Conservation (phyloP, 2,113 vertebrate genomes). For the Potamarius usumacintae region DNA sequence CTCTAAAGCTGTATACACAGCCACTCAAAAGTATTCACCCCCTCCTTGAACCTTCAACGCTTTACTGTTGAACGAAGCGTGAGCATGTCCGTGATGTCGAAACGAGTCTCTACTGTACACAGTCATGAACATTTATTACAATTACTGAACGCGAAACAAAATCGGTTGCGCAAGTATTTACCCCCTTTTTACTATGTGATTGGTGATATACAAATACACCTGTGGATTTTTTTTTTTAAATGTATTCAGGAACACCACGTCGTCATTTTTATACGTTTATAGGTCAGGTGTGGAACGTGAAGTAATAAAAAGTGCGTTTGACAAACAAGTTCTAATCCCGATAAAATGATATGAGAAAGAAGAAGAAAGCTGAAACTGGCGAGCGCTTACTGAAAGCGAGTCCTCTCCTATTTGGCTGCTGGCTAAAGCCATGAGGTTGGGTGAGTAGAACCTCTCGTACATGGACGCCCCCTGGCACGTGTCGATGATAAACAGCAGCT, state of each 20-base stretch:
- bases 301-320: too few species aligned
- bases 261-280: too few species aligned
- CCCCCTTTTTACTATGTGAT: neutral
- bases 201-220: too few species aligned
- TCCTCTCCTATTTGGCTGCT: conserved; percentile 98
- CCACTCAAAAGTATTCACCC: neutral
- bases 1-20: neutral
- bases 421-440: conserved; percentile 94
- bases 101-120: neutral
- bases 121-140: neutral
- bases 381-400: conserved; percentile 88
- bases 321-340: too few species aligned
- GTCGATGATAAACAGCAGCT: conserved; percentile 96
- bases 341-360: too few species aligned
- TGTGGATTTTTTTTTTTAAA: too few species aligned
- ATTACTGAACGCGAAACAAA: neutral
- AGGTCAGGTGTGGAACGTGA: too few species aligned
- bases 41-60: neutral
- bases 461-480: conserved; percentile 98
- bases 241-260: too few species aligned
- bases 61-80: neutral
- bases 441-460: conserved; percentile 98
- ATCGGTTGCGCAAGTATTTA: neutral
- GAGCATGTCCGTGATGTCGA: neutral
- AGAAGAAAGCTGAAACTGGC: too few species aligned